A percentile compares a stretch with the other conserved stretches of the same genome.
phyloP scores from a whole-genome alignment of 2,797 vertebrate species.

The Parauchenoglanis punctatus region DNA sequence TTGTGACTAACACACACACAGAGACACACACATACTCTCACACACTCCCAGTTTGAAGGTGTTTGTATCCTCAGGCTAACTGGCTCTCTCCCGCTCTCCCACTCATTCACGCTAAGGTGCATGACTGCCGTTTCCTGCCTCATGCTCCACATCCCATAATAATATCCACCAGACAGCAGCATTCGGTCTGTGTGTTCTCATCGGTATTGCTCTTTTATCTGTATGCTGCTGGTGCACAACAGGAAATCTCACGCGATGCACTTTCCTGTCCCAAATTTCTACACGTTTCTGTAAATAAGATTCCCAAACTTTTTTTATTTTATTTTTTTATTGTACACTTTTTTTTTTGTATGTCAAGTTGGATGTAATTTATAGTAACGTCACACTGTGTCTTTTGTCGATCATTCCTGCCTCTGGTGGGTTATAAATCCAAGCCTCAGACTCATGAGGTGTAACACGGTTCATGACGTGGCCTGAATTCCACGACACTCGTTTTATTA shows the following conservation, averaged over 20 bases:
- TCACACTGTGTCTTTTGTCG: not conserved
- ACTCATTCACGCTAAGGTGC: slow-evolving; percentile 1
- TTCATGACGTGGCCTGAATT: not conserved
- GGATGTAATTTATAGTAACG: not conserved
- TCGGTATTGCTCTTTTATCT: no score
- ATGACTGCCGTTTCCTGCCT: slow-evolving; percentile 34
- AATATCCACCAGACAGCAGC: not conserved
- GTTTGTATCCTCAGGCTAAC: slow-evolving; percentile 5
- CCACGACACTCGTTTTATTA: not conserved
- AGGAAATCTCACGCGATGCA: not conserved
- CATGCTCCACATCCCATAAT: slow-evolving; percentile 34
- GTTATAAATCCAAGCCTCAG: not conserved
- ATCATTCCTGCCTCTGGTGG: not conserved
- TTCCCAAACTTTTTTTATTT: not conserved
- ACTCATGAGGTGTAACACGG: not conserved
- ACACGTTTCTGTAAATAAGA: not conserved
- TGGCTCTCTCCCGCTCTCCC: not conserved
- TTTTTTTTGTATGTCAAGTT: not conserved
- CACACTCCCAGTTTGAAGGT: not conserved
- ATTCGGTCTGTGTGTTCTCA: not conserved
- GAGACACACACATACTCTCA: not conserved
- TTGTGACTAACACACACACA: not conserved
- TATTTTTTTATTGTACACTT: not conserved
- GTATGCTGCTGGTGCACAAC: not conserved
- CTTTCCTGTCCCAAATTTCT: not conserved